Conservation (phyloP, 2,888 invertebrate species). For the Trissonchulus latispiculum region DNA sequence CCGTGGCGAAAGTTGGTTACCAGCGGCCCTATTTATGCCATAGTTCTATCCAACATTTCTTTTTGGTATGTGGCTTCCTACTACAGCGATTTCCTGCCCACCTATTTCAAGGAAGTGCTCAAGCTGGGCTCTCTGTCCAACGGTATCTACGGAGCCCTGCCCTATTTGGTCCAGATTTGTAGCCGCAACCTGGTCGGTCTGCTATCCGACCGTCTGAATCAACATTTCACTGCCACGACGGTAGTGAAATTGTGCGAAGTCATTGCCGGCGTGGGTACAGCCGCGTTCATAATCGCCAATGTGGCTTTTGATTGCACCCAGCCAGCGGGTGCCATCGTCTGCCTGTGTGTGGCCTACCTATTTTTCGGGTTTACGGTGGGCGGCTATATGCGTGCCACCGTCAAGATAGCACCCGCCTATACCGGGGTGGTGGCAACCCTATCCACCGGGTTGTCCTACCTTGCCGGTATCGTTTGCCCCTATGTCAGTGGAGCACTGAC, state of each 20-base stretch:
- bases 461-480: background rate
- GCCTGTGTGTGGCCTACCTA: background rate
- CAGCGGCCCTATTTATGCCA: background rate
- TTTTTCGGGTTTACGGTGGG: constrained; percentile 14
- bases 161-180: background rate
- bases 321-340: constrained; percentile 1
- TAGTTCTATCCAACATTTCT: background rate
- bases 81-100: background rate
- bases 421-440: background rate
- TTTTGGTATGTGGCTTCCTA: constrained; percentile 1
- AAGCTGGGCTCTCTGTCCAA: background rate
- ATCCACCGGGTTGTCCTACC: background rate
- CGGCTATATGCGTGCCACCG: background rate
- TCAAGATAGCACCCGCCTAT: background rate
- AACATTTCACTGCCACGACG: background rate
- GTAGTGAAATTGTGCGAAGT: background rate
- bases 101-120: constrained; percentile 1
- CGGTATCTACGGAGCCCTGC: background rate
- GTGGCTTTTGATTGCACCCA: constrained; percentile 1
- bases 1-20: constrained; percentile 3
- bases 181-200: background rate
- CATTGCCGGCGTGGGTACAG: background rate
- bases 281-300: background rate
- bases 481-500: background rate
- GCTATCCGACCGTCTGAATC: background rate